Evolutionary conservation across 2,113 vertebrate species (phyloP), one percentile per base, ranked within the genome.

Genomic region (Scalopus aquaticus): DNA sequence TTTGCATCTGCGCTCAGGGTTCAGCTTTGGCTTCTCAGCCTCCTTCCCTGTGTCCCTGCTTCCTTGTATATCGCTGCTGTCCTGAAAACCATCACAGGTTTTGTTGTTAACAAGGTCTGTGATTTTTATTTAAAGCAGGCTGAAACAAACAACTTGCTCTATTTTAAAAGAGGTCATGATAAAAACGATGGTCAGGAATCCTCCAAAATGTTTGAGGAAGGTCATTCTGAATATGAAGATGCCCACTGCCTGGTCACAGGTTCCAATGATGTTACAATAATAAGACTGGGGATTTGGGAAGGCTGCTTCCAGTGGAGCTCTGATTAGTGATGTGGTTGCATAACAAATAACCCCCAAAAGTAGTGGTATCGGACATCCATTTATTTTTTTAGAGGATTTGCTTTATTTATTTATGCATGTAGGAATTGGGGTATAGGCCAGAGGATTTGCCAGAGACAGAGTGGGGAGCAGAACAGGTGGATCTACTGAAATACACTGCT

Each of bases 161-260:
- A 62, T 12, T 62, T 62, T 10, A 30, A 32, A 26, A 62, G 60
- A 19, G 9, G 10, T 9, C 3, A 6, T 67, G 7, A 39, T 65
- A 74, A 54, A 72, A 95, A 51, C 20, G 37, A 73, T 60, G 32
- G 35, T 54, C 12, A 79, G 65, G 46, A 74, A 37, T 56, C 49
- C 51, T 87, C 93, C 26, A 62, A 91, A 82, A 80, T 73, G 15
- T 26, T 30, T 76, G 32, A 19, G 70, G 72, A 69, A 56, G 85
- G 56, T 69, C 60, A 49, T 89, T 70, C 30, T 60, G 32, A 90
- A 67, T 64, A 46, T 26, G 32, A 22, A 80, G 72, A 72, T 84
- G 9, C 44, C 76, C 24, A 24, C 35, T 42, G 24, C 35, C 60
- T 86, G 69, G 35, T 37, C 39, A 11, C 30, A 67, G 49, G n/a